Base-by-base conservation (phyloP, 2,888 invertebrate species). In the Hymenopus coronatus region DNA sequence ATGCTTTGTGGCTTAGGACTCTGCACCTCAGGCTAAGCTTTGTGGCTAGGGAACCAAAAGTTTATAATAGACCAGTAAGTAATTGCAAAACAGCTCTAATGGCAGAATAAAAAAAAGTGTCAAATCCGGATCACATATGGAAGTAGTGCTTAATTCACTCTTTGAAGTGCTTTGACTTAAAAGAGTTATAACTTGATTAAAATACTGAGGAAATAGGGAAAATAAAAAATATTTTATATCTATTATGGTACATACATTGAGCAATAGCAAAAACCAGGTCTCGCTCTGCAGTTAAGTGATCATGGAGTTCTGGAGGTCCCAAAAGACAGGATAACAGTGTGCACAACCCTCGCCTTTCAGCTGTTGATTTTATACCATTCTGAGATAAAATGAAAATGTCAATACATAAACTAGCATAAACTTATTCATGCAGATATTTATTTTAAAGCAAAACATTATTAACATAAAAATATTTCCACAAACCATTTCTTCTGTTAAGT, bases 231-330 rank as follows among this genome's bases (percentile, higher is more conserved):
- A 86, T 33, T 7, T 40, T 40, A 40, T 40, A 40, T 40, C 6
- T 40, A 40, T 12, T n/a, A 27, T 8, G 28, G n/a, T 33, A 92
- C 93, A 93, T 91, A 94, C 94, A 93, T 90, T 93, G 93, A 83
- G 94, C 94, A 88, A 94, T 92, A 88, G 93, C 93, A 92, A 94
- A 94, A 25, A 94, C 91, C 33, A 93, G 91, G 89, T 94, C 93
- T 90, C 93, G 92, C 88, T 94, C 93, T 4, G 91, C 90, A 7
- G 92, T 90, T 20, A 94, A 91, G 88, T 92, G 91, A 86, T 91
- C 91, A 83, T 92, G 91, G 28, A 94, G 91, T 90, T 92, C 93
- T 28, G 93, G 93, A n/a, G 94, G 94, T 6, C 93, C 94, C 91
- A 93, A 93, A 15, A 93, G 83, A 88, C 90, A 90, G 12, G 89